Evolutionary conservation across 2,113 vertebrate species (phyloP).

Genomic region (Sorex fumeus): DNA sequence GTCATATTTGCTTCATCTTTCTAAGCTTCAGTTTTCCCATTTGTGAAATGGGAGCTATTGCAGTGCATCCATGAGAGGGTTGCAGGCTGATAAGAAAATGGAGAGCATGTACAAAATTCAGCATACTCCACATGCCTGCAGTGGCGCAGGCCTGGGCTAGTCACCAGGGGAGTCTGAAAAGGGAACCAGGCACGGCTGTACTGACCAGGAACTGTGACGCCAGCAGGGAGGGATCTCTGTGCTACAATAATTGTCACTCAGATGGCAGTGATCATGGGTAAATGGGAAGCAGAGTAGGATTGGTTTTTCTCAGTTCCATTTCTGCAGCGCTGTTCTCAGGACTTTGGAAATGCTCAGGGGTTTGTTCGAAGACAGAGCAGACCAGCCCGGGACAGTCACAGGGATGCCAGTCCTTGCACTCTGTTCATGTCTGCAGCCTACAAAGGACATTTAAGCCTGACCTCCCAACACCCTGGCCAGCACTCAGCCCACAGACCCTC

Average conservation of each 20-base stretch:
- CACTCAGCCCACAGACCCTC: not conserved
- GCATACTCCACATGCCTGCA: too few species aligned
- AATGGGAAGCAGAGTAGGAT: not conserved
- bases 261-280: not conserved
- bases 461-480: not conserved
- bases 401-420: not conserved
- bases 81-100: not conserved
- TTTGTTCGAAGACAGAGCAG: constrained; percentile 13
- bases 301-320: not conserved
- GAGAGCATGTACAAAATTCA: not conserved
- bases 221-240: not conserved
- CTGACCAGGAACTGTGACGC: not conserved
- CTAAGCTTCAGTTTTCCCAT: not conserved
- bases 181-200: not conserved
- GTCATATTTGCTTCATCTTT: not conserved
- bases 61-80: not conserved
- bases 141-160: not conserved
- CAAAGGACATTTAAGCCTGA: fast-evolving
- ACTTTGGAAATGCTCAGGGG: not conserved
- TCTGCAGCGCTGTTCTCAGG: not conserved
- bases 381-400: not conserved
- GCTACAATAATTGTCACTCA: not conserved
- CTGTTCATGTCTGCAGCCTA: not conserved
- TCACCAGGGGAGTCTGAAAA: not conserved
- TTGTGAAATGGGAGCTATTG: not conserved